Evolutionary conservation across 2,113 vertebrate genomes (phyloP).

Genomic region (Monopterus albus): DNA sequence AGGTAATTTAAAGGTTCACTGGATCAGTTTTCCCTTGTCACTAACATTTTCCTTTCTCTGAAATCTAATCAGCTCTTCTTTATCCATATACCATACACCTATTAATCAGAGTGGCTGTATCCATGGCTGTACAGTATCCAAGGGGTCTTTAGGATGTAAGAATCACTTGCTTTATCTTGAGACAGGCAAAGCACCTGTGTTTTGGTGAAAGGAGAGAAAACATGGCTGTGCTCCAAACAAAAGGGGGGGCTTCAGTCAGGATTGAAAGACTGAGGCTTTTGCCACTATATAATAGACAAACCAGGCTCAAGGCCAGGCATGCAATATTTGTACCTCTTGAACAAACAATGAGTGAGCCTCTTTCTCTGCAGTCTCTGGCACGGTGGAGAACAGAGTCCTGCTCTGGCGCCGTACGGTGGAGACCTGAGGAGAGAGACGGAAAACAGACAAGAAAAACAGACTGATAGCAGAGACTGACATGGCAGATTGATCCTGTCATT

Average conservation of each 20-base stretch:
- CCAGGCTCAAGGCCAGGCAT: slow-evolving; percentile 36
- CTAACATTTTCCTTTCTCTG: slow-evolving; percentile 11
- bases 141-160: slow-evolving; percentile 8
- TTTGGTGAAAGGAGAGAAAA: slow-evolving; percentile 36
- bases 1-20: slow-evolving; percentile 39
- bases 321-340: slow-evolving; percentile 88
- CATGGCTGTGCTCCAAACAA: slow-evolving; percentile 16
- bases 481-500: slow-evolving; percentile 25
- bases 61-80: slow-evolving; percentile 12
- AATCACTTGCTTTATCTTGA: slow-evolving; percentile 10
- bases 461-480: slow-evolving; percentile 12
- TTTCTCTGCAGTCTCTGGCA: slow-evolving; percentile 91
- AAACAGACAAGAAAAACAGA: slow-evolving; percentile 40
- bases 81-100: neutral
- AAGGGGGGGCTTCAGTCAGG: slow-evolving; percentile 7
- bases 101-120: neutral
- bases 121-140: slow-evolving; percentile 11
- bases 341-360: slow-evolving; percentile 93
- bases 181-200: slow-evolving; percentile 27
- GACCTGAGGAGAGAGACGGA: slow-evolving; percentile 82
- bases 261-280: neutral
- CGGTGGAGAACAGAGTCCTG: slow-evolving; percentile 88
- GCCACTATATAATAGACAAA: slow-evolving; percentile 17
- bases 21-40: slow-evolving; percentile 9
- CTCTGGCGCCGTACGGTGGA: slow-evolving; percentile 88